These are phyloP conservation scores for Petrophora chlorosata DNA, from an alignment of 2,888 invertebrate species.

Conservation along the genomic window DNA sequence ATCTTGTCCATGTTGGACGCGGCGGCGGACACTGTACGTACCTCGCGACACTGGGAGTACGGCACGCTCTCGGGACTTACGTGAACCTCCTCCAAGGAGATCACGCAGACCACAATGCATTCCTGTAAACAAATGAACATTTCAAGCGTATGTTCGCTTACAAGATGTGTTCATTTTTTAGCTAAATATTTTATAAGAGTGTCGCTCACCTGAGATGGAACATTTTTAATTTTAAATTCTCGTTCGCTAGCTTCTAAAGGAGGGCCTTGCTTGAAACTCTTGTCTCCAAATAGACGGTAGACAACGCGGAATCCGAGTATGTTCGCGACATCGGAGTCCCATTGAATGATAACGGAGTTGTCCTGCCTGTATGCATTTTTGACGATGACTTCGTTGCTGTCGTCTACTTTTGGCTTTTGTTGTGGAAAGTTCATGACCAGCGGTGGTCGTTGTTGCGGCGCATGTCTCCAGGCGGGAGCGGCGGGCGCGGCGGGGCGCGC, in stretches of 20 bases:
- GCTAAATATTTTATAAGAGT: too few species aligned
- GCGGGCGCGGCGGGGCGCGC: slow-evolving; percentile 60
- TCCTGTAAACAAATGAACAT: slow-evolving; percentile 82
- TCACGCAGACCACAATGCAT: slow-evolving; percentile 96
- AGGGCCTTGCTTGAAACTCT: slow-evolving; percentile 94
- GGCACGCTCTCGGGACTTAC: slow-evolving; percentile 94
- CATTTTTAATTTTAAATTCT: slow-evolving; percentile 96
- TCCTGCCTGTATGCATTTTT: slow-evolving; percentile 94
- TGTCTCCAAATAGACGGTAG: slow-evolving; percentile 94
- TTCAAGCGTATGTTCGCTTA: background rate
- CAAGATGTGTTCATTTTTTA: too few species aligned
- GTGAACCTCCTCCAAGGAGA: slow-evolving; percentile 93
- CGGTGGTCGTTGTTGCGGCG: slow-evolving; percentile 86
- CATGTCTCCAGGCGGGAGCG: slow-evolving; percentile 76
- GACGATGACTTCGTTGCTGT: slow-evolving; percentile 90
- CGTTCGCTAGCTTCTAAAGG: slow-evolving; percentile 94
- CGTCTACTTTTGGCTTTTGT: slow-evolving; percentile 85
- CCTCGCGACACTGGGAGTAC: slow-evolving; percentile 93
- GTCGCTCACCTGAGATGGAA: slow-evolving; percentile 89
- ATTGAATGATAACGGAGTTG: slow-evolving; percentile 94
- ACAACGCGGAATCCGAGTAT: slow-evolving; percentile 95
- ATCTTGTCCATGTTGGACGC: slow-evolving; percentile 97
- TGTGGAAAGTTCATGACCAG: slow-evolving; percentile 88
- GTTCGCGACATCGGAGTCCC: slow-evolving; percentile 94
- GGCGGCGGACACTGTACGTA: slow-evolving; percentile 92